Conservation (phyloP, 2,113 vertebrate genomes). For the Notothenia coriiceps region DNA sequence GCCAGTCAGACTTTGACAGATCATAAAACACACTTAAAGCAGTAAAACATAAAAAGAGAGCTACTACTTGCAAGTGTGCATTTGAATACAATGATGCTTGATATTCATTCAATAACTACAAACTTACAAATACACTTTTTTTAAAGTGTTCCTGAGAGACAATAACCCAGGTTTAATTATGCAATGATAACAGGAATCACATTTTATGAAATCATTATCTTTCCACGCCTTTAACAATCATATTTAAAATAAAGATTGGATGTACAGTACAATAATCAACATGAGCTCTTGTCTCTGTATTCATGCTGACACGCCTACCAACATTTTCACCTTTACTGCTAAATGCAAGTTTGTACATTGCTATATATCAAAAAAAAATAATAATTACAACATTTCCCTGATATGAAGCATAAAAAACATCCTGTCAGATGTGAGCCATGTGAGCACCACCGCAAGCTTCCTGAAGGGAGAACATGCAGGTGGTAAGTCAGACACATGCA, state of each 20-base stretch:
- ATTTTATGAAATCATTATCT: background rate
- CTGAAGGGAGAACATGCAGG: background rate
- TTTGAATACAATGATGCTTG: background rate
- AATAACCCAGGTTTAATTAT: background rate
- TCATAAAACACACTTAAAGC: background rate
- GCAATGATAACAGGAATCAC: background rate
- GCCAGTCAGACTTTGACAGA: background rate
- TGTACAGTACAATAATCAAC: background rate
- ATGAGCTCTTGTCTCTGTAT: background rate
- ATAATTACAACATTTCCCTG: background rate
- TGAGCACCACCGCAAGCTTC: background rate
- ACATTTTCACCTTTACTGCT: background rate
- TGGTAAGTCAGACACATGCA: slow-evolving; percentile 48
- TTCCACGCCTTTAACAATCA: background rate
- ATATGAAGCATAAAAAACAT: background rate
- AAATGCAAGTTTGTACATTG: background rate
- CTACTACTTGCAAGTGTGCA: background rate
- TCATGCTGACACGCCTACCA: background rate
- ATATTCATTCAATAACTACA: background rate
- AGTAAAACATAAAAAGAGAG: background rate
- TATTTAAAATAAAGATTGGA: background rate
- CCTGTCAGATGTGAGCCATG: background rate
- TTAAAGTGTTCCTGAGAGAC: background rate
- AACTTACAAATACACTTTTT: background rate
- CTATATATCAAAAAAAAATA: background rate